Percentiles rank a stretch among this genome's conserved stretches.
Conservation (phyloP, 2,113 vertebrate species). For the Reinhardtius hippoglossoides region DNA sequence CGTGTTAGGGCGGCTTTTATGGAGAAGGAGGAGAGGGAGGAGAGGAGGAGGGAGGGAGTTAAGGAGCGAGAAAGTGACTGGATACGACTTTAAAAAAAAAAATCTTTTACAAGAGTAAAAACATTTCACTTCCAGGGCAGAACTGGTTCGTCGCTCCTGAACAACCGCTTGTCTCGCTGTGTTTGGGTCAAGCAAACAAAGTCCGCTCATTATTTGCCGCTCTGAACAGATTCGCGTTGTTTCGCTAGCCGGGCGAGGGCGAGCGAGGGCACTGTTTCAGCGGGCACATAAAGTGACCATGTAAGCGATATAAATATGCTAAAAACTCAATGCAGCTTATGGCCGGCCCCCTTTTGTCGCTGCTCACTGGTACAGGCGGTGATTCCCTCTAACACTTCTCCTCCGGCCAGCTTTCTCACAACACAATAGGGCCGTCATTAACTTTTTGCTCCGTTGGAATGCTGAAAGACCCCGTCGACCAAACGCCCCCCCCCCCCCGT, state of each 20-base stretch:
- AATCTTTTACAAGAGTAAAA: slow-evolving; percentile 1
- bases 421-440: slow-evolving; percentile 81
- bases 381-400: slow-evolving; percentile 75
- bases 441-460: slow-evolving; percentile 86
- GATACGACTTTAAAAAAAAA: slow-evolving; percentile 24
- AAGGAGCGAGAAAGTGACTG: slow-evolving; percentile 36
- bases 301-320: slow-evolving; percentile 74
- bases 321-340: slow-evolving; percentile 52
- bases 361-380: slow-evolving; percentile 74
- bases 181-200: slow-evolving; percentile 13
- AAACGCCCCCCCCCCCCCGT: neutral
- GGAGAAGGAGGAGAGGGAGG: slow-evolving; percentile 37
- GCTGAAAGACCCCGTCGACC: slow-evolving; percentile 71
- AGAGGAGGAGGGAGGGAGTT: slow-evolving; percentile 35
- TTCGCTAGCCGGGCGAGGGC: slow-evolving; percentile 9
- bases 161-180: neutral
- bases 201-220: slow-evolving; percentile 25
- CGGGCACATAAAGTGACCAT: slow-evolving; percentile 43
- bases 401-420: slow-evolving; percentile 68
- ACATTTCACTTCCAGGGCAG: neutral
- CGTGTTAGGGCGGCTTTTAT: slow-evolving; percentile 75
- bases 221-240: slow-evolving; percentile 6
- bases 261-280: slow-evolving; percentile 32
- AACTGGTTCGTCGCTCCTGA: too few species aligned
- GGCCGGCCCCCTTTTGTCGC: slow-evolving; percentile 72